Base-by-base conservation (phyloP, 2,797 vertebrate genomes). In the Diplodus sargus region DNA sequence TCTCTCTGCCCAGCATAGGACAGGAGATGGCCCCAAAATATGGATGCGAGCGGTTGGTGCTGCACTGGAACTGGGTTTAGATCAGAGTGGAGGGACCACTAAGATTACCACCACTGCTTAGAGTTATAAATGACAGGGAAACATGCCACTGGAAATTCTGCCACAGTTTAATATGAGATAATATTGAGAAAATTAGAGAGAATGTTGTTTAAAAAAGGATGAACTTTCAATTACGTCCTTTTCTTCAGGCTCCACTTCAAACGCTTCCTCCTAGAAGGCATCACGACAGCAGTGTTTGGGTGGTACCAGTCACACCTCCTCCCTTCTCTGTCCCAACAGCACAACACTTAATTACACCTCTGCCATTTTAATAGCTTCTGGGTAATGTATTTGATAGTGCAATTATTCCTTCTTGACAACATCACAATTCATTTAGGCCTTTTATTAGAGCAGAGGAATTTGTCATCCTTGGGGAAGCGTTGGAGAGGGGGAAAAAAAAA, bases 381-480 rank as follows among this genome's bases (percentile, higher is more conserved):
- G 79, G 82, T 90, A 91, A 92, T 91, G 86, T 85, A 86, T 90
- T 90, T 89, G 85, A 91, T 92, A 83, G 87, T 80, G 83, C 86
- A 92, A 92, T 94, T 92, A 93, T 91, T 94, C 85, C 85, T 81
- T 67, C 71, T 59, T 83, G 90, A 93, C 90, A 91, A 93, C 90
- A 90, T 86, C 87, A 86, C 88, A 91, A 89, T 91, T 92, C 85
- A 92, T 93, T 91, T 87, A 67, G 62, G 61, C 23, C 87, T 90
- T 91, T 93, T 91, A 91, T 90, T 87, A 83, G 75, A 80, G 72
- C 57, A 39, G n/a, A 82, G 72, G 79, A 81, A 88, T 86, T 83
- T 51, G 82, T 92, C 85, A 91, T 91, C 85, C 85, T 81, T 28
- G 49, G 73, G 79, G 83, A 85, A 72, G 70, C 43, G 22, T 62